Percentiles rank a stretch among this genome's conserved stretches.
These are phyloP conservation scores for Chaetodon auriga DNA, from an alignment of 2,113 vertebrate genomes.

Conservation along the genomic window DNA sequence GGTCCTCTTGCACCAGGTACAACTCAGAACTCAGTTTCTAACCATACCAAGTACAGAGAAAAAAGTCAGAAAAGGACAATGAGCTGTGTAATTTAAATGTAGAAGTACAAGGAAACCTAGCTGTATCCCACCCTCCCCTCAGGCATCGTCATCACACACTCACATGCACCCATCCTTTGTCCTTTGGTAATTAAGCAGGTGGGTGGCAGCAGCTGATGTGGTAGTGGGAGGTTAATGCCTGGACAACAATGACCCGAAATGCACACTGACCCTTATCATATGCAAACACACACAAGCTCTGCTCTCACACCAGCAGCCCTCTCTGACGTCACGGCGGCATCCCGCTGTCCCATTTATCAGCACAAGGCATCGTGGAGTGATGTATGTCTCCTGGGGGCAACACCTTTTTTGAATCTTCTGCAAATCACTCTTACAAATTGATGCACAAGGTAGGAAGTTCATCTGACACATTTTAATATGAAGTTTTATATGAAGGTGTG, in stretches of 20 bases:
- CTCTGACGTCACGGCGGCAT: constrained; percentile 64
- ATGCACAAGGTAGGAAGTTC: neutral
- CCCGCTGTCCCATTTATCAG: constrained; percentile 56
- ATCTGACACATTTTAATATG: constrained; percentile 25
- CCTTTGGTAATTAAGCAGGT: constrained; percentile 35
- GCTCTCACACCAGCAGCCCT: constrained; percentile 30
- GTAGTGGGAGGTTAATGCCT: constrained; percentile 37
- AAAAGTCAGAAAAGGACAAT: neutral
- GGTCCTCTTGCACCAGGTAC: neutral
- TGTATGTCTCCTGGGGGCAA: constrained; percentile 56
- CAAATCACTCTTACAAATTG: constrained; percentile 11
- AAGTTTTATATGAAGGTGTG: constrained; percentile 22
- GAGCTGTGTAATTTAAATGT: neutral
- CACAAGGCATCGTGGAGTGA: constrained; percentile 61
- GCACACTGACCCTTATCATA: constrained; percentile 77
- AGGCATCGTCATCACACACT: constrained; percentile 2
- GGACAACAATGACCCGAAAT: constrained; percentile 63
- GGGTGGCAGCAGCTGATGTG: constrained; percentile 38
- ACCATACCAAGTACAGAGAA: neutral
- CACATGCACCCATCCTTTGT: constrained; percentile 41
- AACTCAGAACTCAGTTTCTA: neutral
- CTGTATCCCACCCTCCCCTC: neutral
- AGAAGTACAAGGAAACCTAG: neutral
- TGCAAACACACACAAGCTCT: constrained; percentile 62
- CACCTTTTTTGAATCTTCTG: constrained; percentile 40